Conservation (phyloP, 2,113 vertebrate genomes). For the Tylochromis polylepis region DNA sequence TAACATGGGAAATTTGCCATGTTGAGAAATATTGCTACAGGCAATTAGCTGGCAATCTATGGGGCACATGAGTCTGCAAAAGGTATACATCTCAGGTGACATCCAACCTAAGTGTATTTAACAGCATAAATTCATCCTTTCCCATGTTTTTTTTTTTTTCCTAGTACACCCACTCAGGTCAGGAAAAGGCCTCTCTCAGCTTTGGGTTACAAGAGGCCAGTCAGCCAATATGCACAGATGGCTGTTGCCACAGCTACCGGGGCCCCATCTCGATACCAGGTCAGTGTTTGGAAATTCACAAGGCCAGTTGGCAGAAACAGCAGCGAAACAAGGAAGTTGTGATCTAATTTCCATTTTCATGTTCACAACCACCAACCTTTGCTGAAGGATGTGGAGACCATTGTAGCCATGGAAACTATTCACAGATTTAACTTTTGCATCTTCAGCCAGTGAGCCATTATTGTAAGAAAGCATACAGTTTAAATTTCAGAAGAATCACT, state of each 20-base stretch:
- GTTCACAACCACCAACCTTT: not conserved
- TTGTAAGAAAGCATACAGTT: not conserved
- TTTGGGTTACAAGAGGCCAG: conserved; percentile 91
- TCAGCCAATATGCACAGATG: conserved; percentile 87
- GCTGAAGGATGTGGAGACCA: not conserved
- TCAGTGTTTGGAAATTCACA: conserved; percentile 53
- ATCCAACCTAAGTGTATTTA: not conserved
- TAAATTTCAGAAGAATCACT: not conserved
- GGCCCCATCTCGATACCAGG: conserved; percentile 86
- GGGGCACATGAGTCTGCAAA: not conserved
- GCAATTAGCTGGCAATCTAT: not conserved
- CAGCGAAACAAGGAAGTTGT: not conserved
- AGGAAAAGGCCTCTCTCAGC: conserved; percentile 86
- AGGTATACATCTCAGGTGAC: not conserved
- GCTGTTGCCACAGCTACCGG: conserved; percentile 85
- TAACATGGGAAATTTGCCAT: not conserved
- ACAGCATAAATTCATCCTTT: not conserved
- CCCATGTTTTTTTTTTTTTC: not conserved
- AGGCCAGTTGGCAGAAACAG: not conserved
- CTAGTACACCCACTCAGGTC: conserved; percentile 74
- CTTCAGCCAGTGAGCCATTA: not conserved
- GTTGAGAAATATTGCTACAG: not conserved
- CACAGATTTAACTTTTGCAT: not conserved
- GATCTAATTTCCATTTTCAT: not conserved
- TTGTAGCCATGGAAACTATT: conserved; percentile 21